These are phyloP conservation scores for Leptodactylus fuscus DNA, from an alignment of 2,113 vertebrate genomes.

Conservation along the genomic window DNA sequence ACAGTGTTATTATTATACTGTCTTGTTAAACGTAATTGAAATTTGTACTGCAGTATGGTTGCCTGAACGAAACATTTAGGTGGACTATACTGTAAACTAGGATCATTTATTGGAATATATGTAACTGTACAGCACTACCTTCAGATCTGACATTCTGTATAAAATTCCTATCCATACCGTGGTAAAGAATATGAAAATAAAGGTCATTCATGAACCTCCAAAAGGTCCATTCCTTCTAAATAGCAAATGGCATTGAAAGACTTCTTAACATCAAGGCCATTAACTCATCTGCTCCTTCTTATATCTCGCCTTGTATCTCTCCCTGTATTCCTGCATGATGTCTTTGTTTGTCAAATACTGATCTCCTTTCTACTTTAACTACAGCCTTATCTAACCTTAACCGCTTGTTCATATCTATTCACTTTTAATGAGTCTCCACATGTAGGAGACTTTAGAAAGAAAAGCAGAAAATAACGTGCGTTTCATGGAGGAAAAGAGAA, in stretches of 20 bases:
- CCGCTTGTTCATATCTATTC: background rate
- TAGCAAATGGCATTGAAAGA: background rate
- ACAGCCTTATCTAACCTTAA: background rate
- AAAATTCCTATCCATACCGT: too few relatives aligned
- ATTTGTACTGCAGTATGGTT: too few relatives aligned
- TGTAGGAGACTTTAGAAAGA: background rate
- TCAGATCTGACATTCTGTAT: background rate
- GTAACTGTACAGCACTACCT: too few relatives aligned
- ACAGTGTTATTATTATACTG: too few relatives aligned
- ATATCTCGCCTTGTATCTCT: slow-evolving; percentile 18
- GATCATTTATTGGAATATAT: background rate
- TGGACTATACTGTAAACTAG: background rate
- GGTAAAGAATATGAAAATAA: background rate
- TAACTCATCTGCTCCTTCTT: slow-evolving; percentile 7
- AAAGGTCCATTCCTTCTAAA: background rate
- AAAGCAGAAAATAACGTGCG: background rate
- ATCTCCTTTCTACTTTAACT: slow-evolving; percentile 20
- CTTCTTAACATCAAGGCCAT: slow-evolving; percentile 14
- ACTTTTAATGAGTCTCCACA: background rate
- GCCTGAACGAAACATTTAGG: background rate
- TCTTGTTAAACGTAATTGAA: too few relatives aligned
- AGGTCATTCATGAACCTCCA: background rate
- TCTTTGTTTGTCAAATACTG: slow-evolving; percentile 14
- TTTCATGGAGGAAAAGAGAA: background rate
- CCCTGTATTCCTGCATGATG: background rate